phyloP scores from a whole-genome alignment of 37 sponge, comb jelly and placozoan species.

The Chondrosia reniformis region DNA sequence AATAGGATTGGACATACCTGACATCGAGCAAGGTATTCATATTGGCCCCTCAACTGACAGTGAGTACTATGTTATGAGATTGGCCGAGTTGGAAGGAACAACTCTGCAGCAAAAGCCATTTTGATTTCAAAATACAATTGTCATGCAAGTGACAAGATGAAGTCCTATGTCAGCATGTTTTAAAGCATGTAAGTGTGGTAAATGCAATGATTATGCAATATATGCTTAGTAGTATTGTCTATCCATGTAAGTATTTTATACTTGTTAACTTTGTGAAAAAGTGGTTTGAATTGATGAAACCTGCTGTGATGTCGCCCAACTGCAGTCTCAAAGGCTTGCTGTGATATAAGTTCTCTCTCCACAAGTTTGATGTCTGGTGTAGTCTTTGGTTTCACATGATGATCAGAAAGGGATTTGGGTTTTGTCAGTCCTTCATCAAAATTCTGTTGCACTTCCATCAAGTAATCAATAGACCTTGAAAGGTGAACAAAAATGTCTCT shows the following conservation, averaged over 20 bases:
- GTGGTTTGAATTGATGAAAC: slow-evolving; percentile 15
- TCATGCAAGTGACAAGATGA: not conserved
- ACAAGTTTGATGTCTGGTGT: slow-evolving; percentile 24
- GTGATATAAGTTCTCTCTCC: slow-evolving; percentile 13
- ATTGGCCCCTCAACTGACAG: slow-evolving; percentile 17
- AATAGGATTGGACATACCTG: slow-evolving; percentile 34
- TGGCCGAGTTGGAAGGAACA: slow-evolving; percentile 36
- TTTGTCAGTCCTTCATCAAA: slow-evolving; percentile 18
- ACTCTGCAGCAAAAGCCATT: not conserved
- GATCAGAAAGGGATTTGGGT: slow-evolving; percentile 15
- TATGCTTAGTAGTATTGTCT: slow-evolving; percentile 13
- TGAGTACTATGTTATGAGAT: slow-evolving; percentile 30
- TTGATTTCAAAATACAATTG: not conserved
- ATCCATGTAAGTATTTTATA: slow-evolving; percentile 11
- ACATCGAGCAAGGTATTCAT: slow-evolving; percentile 23
- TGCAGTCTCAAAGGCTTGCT: not conserved
- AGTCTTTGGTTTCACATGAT: slow-evolving; percentile 7
- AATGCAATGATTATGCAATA: slow-evolving; percentile 24
- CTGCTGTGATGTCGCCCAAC: not conserved
- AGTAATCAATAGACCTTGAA: slow-evolving; percentile 13
- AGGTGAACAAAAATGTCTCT: slow-evolving; percentile 14
- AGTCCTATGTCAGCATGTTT: not conserved
- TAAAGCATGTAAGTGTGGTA: slow-evolving; percentile 5
- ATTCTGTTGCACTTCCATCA: slow-evolving; percentile 18
- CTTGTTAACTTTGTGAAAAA: slow-evolving; percentile 8